phyloP scores from a whole-genome alignment of 2,113 vertebrate species.

The Mastomys coucha region DNA sequence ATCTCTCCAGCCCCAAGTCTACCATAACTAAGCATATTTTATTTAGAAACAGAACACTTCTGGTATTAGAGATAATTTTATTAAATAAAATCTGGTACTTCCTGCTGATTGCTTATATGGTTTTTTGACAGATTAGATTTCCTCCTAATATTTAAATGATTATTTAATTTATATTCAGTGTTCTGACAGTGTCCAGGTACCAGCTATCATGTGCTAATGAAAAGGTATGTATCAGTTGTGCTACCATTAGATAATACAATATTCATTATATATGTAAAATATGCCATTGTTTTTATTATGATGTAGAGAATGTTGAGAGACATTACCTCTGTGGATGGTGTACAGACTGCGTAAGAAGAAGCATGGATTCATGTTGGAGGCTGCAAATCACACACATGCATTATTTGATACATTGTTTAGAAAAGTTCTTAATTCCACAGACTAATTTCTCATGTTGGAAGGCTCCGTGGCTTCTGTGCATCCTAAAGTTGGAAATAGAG shows the following conservation, averaged over 20 bases:
- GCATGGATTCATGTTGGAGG: not conserved
- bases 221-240: conserved; percentile 3
- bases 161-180: conserved; percentile 22
- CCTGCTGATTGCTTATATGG: not conserved
- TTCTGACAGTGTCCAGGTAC: conserved; percentile 15
- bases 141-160: not conserved
- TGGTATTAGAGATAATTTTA: conserved; percentile 27
- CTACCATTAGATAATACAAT: not conserved
- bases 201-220: conserved; percentile 20
- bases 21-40: conserved; percentile 22
- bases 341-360: not conserved
- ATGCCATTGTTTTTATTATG: not conserved
- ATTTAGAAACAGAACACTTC: conserved; percentile 28
- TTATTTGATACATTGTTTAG: not conserved
- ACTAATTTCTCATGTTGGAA: not conserved
- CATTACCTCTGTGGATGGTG: not conserved
- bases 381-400: not conserved
- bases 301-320: not conserved
- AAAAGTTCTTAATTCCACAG: conserved; percentile 14
- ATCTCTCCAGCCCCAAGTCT: not conserved
- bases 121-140: conserved; percentile 34
- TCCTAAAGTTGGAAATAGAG: not conserved
- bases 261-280: not conserved
- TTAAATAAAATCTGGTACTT: conserved; percentile 15
- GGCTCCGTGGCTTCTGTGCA: not conserved